Evolutionary conservation across 2,113 vertebrate genomes (phyloP), one percentile per base, ranked within the genome.

Genomic region (Mystacornis crossleyi): DNA sequence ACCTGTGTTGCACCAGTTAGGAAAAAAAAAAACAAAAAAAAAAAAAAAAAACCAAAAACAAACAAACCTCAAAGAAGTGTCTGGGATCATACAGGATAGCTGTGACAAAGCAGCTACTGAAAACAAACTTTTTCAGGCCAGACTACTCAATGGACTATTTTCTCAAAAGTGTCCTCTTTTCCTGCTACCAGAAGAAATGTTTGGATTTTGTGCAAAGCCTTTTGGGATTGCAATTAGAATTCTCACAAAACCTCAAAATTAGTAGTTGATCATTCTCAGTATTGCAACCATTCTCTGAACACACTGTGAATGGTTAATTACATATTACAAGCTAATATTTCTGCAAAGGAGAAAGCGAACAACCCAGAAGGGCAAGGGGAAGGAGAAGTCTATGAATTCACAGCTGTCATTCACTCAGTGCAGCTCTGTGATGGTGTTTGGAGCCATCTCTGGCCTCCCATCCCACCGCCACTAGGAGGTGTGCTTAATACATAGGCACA

Each of bases 401-500:
- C 33, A 58, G 14, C 8, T 70, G 38, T n/a, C 20, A 19, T 43
- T 86, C 38, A 13, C 5, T 31, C 45, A 25, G 12, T 31, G 45
- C 8, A 34, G 9, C 28, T 54, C 20, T 58, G 45, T 43, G 38
- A 4, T 47, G 40, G 0, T n/a, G 38, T 77, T 86, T 45, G 53
- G 43, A 89, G 36, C 5, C 15, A 15, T 20, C 64, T 66, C 55
- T 70, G 50, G 25, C 25, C 58, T 73, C 77, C 31, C 1, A 0
- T 60, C 77, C 51, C 60, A 71, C 71, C 81, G 11, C 90, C 95
- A 95, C 82, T 86, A 94, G 93, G 92, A 96, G 92, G 90, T 88
- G 93, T 88, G 34, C 85, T 64, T 90, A 74, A 50, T 48, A 84
- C 90, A 60, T 1, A 31, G 57, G 82, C 72, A 64, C 0, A 1